Evolutionary conservation across 30 jellyfish, hydroid and myxozoan species (phyloP).

Genomic region (Turritopsis dohrnii): DNA sequence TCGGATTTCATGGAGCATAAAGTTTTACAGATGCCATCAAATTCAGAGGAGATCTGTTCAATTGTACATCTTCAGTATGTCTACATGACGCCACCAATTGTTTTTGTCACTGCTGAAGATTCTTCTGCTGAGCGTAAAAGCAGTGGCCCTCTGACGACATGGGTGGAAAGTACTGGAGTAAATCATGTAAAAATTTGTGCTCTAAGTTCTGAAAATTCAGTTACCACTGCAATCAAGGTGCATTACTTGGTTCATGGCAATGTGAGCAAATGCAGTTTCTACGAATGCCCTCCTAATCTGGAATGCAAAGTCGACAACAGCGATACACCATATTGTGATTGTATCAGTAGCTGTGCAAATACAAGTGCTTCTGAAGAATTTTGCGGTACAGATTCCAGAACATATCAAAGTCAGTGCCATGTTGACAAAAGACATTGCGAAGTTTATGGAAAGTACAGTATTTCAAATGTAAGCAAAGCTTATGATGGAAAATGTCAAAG

Average conservation of each 20-base stretch:
- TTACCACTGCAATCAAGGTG: background rate
- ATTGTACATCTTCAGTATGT: background rate
- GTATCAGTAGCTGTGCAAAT: slow-evolving; percentile 7
- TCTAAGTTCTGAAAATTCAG: background rate
- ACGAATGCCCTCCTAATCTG: slow-evolving; percentile 8
- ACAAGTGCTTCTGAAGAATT: background rate
- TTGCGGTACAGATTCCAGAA: slow-evolving; percentile 13
- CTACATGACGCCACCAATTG: slow-evolving; percentile 1
- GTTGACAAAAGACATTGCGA: slow-evolving; percentile 5
- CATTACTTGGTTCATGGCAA: slow-evolving; percentile 19
- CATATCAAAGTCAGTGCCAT: slow-evolving; percentile 15
- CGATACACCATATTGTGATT: slow-evolving; percentile 23
- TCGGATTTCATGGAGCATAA: background rate
- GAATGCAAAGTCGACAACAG: slow-evolving; percentile 12
- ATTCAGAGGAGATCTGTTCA: background rate
- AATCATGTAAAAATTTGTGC: slow-evolving; percentile 15
- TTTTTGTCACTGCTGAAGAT: slow-evolving; percentile 16
- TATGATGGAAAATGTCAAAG: slow-evolving; percentile 29
- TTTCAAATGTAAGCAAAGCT: background rate
- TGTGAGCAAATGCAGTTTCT: background rate
- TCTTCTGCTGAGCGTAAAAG: background rate
- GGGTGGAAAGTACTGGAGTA: background rate
- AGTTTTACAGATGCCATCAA: background rate
- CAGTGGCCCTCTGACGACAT: background rate
- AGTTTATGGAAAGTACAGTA: slow-evolving; percentile 11